Conservation (phyloP, 2,797 vertebrate species). For the Ceryle rudis region DNA sequence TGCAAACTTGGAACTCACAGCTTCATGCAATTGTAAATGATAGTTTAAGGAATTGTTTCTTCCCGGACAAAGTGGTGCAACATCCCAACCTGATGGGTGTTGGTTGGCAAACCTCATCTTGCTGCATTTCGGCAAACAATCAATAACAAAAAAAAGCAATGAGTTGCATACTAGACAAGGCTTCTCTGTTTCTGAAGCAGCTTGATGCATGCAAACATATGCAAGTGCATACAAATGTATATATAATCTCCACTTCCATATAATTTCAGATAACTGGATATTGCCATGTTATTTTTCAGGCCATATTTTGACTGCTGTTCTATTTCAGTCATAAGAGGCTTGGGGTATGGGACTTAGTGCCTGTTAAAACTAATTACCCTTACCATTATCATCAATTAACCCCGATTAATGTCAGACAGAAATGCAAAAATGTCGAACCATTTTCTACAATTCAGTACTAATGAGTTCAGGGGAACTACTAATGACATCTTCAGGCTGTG, state of each 20-base stretch:
- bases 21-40: neutral
- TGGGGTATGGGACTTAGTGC: constrained; percentile 4
- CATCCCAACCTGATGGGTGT: neutral
- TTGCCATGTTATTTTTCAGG: neutral
- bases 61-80: neutral
- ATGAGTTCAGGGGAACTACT: neutral
- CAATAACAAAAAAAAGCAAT: neutral
- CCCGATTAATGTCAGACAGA: neutral
- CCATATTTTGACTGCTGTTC: constrained; percentile 12
- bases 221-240: neutral
- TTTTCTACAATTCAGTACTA: neutral
- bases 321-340: neutral
- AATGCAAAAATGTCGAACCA: neutral
- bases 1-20: neutral
- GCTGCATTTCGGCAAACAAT: neutral
- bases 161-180: neutral
- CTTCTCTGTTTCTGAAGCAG: neutral
- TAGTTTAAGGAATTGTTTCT: neutral
- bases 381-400: constrained; percentile 52
- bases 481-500: constrained; percentile 2
- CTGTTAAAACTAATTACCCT: constrained; percentile 49
- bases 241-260: neutral
- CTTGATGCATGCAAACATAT: neutral
- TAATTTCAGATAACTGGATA: neutral
- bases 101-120: neutral